Evolutionary conservation across 2,888 invertebrate species (phyloP).

Genomic region (Altica lythri): DNA sequence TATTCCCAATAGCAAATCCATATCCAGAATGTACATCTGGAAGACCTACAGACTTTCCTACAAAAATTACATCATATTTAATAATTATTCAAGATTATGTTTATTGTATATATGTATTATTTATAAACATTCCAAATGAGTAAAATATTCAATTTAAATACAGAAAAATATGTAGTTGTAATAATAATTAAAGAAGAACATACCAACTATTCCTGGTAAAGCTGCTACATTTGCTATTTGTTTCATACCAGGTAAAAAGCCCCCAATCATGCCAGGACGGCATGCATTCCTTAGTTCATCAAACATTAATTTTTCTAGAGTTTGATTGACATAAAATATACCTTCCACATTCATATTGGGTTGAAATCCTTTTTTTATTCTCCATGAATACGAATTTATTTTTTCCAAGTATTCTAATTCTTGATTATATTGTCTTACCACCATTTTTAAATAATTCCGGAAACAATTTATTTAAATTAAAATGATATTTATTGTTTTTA

Average conservation of each 20-base stretch:
- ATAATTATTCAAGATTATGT: too few relatives aligned
- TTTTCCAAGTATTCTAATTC: slow-evolving; percentile 93
- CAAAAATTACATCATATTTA: neutral
- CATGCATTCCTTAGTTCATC: slow-evolving; percentile 93
- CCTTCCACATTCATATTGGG: slow-evolving; percentile 99
- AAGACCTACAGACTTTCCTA: slow-evolving; percentile 78
- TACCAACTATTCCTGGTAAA: slow-evolving; percentile 92
- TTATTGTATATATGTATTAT: neutral
- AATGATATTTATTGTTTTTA: too few relatives aligned
- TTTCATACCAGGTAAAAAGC: slow-evolving; percentile 97
- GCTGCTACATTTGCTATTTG: slow-evolving; percentile 99
- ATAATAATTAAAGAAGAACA: neutral
- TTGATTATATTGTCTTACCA: slow-evolving; percentile 82
- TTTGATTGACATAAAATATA: slow-evolving; percentile 91
- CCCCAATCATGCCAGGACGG: slow-evolving; percentile 87
- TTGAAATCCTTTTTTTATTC: slow-evolving; percentile 97
- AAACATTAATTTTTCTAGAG: slow-evolving; percentile 93
- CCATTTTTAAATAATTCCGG: too few relatives aligned
- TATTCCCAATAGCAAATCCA: slow-evolving; percentile 99
- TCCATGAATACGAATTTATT: slow-evolving; percentile 82
- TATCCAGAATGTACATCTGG: slow-evolving; percentile 99
- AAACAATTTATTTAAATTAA: too few relatives aligned
- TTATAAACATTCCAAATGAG: neutral
- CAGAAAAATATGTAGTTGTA: neutral
- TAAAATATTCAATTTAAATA: neutral